Percentiles rank a stretch among this genome's conserved stretches.
phyloP scores from a whole-genome alignment of 2,888 invertebrate genomes.

The Xiphydria camelus region DNA sequence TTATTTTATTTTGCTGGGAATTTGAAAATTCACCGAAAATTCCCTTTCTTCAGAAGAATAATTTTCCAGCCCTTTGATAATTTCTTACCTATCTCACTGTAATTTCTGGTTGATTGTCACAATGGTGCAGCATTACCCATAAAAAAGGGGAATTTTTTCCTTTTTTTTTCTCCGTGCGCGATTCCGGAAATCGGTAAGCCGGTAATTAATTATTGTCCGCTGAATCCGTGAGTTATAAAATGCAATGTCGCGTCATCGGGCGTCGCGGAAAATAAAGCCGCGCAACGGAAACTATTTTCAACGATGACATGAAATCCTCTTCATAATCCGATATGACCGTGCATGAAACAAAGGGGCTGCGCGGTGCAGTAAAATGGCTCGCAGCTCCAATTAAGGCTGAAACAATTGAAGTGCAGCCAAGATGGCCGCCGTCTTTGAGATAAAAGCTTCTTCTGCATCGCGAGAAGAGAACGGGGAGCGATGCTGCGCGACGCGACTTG shows the following conservation, averaged over 20 bases:
- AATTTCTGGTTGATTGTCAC: too few species aligned
- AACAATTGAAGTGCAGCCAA: slow-evolving; percentile 43
- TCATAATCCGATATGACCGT: slow-evolving; percentile 21
- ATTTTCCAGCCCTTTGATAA: too few species aligned
- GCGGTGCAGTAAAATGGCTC: slow-evolving; percentile 24
- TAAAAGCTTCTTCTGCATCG: slow-evolving; percentile 30
- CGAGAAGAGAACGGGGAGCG: slow-evolving; percentile 6
- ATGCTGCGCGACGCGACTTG: background rate
- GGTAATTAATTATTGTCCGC: too few species aligned
- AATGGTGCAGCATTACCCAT: too few species aligned
- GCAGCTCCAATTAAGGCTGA: slow-evolving; percentile 39
- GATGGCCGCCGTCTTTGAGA: slow-evolving; percentile 31
- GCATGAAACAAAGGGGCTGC: slow-evolving; percentile 19
- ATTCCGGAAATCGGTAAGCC: too few species aligned
- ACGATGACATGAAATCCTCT: slow-evolving; percentile 18
- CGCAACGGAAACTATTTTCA: background rate
- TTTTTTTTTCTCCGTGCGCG: too few species aligned
- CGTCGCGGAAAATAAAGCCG: background rate
- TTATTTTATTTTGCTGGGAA: too few species aligned
- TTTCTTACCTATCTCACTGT: too few species aligned
- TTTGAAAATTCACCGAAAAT: too few species aligned
- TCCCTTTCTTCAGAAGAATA: too few species aligned
- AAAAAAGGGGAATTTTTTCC: too few species aligned
- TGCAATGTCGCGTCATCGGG: background rate
- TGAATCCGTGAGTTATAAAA: too few species aligned